A percentile compares a stretch with the other conserved stretches of the same genome.
phyloP scores from a whole-genome alignment of 2,888 invertebrate species.

The Lymantria monacha region DNA sequence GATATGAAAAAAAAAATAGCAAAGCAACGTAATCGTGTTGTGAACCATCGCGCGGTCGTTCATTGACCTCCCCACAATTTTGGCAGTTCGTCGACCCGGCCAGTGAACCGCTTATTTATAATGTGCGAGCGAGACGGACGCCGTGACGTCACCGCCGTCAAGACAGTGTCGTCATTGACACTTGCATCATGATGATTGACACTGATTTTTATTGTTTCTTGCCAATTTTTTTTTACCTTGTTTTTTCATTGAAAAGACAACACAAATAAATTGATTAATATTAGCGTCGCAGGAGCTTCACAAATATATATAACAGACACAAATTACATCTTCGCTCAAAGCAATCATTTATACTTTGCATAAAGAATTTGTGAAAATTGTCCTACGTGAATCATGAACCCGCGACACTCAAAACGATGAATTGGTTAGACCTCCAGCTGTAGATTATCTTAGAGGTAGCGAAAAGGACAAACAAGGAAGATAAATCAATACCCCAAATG shows the following conservation, averaged over 20 bases:
- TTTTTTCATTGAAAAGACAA: not conserved
- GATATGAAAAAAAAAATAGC: slow-evolving; percentile 25
- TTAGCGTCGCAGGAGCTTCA: no score
- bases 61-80: slow-evolving; percentile 64
- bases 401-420: no score
- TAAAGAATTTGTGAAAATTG: no score
- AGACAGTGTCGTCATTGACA: slow-evolving; percentile 9
- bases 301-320: no score
- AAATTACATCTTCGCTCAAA: no score
- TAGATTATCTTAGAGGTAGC: no score
- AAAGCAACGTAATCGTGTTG: slow-evolving; percentile 5
- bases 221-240: not conserved
- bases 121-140: slow-evolving; percentile 38
- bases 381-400: no score
- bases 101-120: slow-evolving; percentile 52
- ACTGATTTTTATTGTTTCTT: not conserved
- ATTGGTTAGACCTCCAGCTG: no score
- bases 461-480: no score
- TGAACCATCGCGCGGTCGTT: slow-evolving; percentile 51
- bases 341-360: no score
- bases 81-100: slow-evolving; percentile 64
- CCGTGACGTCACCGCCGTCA: slow-evolving; percentile 25
- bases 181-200: slow-evolving; percentile 9
- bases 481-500: no score
- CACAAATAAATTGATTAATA: no score